phyloP scores from a whole-genome alignment of 2,797 vertebrate species.

The Pseudochromis fuscus region DNA sequence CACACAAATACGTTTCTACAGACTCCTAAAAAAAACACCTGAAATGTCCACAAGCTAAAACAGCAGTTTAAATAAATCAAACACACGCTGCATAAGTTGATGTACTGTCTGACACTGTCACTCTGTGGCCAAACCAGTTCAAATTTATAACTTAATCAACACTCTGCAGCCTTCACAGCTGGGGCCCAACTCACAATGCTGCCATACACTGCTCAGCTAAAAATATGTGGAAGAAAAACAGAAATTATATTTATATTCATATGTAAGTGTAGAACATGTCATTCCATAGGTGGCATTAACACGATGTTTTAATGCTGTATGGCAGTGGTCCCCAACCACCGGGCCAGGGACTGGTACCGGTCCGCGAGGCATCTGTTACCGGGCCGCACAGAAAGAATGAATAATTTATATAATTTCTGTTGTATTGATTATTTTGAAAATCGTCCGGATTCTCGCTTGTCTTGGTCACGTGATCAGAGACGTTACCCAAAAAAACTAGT shows the following conservation, averaged over 20 bases:
- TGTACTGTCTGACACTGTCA: conserved; percentile 5
- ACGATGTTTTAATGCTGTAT: too few species aligned
- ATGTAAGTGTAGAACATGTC: not conserved
- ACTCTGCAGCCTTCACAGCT: conserved; percentile 32
- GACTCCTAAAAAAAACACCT: not conserved
- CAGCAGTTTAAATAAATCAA: conserved; percentile 25
- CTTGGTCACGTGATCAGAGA: too few species aligned
- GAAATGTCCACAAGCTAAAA: conserved; percentile 20
- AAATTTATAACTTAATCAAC: conserved; percentile 50
- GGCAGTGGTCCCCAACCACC: too few species aligned
- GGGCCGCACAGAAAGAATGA: too few species aligned
- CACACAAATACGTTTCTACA: conserved; percentile 10
- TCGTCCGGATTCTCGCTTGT: too few species aligned
- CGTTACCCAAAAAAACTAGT: too few species aligned
- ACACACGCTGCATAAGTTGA: not conserved
- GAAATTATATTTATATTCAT: too few species aligned
- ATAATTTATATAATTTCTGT: too few species aligned
- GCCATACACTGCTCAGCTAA: not conserved
- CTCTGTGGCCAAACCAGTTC: not conserved
- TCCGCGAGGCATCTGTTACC: too few species aligned
- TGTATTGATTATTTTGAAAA: too few species aligned
- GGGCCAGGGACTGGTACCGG: too few species aligned
- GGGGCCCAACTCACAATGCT: conserved; percentile 4
- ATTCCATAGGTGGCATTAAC: too few species aligned
- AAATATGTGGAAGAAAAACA: not conserved